These are phyloP conservation scores for Papilio polytes DNA, from an alignment of 1,140 invertebrate species.

Conservation along the genomic window DNA sequence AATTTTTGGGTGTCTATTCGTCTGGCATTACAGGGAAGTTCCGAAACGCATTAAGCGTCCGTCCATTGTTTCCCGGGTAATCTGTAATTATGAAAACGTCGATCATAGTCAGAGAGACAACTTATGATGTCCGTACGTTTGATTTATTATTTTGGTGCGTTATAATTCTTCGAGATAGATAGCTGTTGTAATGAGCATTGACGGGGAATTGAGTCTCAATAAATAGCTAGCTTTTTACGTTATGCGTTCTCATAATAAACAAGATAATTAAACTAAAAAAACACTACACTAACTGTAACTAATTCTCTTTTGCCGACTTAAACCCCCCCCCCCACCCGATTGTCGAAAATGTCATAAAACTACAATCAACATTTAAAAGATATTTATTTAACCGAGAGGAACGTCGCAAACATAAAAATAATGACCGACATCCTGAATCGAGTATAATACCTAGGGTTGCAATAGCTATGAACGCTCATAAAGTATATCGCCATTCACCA, in stretches of 20 bases:
- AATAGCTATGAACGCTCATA: neutral
- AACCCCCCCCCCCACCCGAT: too few species aligned
- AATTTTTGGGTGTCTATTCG: neutral
- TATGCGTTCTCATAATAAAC: too few species aligned
- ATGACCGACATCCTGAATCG: neutral
- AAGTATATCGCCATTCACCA: neutral
- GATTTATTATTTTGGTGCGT: neutral
- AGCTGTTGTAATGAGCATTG: too few species aligned
- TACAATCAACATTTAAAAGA: neutral
- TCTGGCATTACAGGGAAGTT: neutral
- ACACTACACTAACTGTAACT: too few species aligned
- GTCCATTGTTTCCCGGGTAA: neutral
- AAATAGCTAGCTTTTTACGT: too few species aligned
- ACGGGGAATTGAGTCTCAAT: too few species aligned
- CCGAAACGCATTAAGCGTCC: neutral
- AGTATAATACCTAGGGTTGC: neutral
- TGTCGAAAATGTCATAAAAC: too few species aligned
- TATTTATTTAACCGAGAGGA: neutral
- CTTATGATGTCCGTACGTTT: neutral
- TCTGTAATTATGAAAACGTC: neutral
- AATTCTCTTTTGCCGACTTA: too few species aligned
- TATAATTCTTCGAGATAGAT: neutral
- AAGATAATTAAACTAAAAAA: too few species aligned
- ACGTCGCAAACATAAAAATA: slow-evolving; percentile 8
- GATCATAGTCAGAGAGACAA: neutral